Percentiles rank a stretch among this genome's conserved stretches.
These are phyloP conservation scores for Stegophylla sp. DNA, from an alignment of 2,888 invertebrate genomes.

Conservation along the genomic window DNA sequence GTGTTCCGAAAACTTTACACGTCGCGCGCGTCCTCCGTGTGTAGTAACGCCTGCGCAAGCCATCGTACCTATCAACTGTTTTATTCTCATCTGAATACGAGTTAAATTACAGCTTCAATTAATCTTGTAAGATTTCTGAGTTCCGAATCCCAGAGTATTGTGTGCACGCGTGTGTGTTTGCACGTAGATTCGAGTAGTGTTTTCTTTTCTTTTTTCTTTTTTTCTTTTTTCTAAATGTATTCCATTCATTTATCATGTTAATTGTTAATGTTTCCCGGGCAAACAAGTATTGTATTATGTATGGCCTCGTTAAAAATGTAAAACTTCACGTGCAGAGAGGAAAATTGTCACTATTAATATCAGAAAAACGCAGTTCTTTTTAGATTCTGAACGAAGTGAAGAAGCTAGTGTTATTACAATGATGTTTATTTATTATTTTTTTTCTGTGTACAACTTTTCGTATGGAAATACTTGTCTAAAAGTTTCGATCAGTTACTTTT, in stretches of 20 bases:
- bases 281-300: background rate
- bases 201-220: background rate
- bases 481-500: too few species aligned
- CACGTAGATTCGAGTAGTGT: background rate
- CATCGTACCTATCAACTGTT: too few species aligned
- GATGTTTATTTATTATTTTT: too few species aligned
- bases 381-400: too few species aligned
- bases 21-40: background rate
- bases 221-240: background rate
- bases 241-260: slow-evolving; percentile 21
- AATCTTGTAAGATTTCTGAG: slow-evolving; percentile 35
- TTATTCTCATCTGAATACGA: slow-evolving; percentile 11
- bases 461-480: too few species aligned
- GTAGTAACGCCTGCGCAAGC: background rate
- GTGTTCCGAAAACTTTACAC: slow-evolving; percentile 23
- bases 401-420: too few species aligned
- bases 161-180: too few species aligned
- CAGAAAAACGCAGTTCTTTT: too few species aligned
- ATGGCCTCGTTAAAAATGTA: background rate
- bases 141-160: background rate
- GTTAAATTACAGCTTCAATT: slow-evolving; percentile 25
- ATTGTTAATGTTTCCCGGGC: background rate
- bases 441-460: too few species aligned
- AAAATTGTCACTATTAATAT: background rate
- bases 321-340: too few species aligned